Percentiles rank a stretch among this genome's conserved stretches.
Evolutionary conservation across 2,113 vertebrate genomes (phyloP).

Genomic region (Tetrao urogallus): DNA sequence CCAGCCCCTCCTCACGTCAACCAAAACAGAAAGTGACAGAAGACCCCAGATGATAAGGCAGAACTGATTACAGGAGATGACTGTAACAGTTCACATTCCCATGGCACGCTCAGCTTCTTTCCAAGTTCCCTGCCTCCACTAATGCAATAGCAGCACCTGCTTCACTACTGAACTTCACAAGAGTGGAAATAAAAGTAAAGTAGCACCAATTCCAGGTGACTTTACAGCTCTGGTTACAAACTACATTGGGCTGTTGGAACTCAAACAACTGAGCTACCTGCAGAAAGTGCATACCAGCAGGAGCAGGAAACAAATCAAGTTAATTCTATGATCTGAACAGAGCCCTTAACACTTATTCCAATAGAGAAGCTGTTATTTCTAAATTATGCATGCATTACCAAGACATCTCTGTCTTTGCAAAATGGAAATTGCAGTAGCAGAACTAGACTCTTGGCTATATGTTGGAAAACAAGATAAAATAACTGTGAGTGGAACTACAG

Average conservation of each 20-base stretch:
- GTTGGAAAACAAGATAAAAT: slow-evolving; percentile 17
- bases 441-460: background rate
- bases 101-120: background rate
- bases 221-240: background rate
- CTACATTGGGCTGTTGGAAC: background rate
- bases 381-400: slow-evolving; percentile 9
- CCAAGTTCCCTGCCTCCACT: background rate
- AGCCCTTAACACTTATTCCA: background rate
- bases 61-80: background rate
- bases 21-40: background rate
- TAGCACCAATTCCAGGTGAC: background rate
- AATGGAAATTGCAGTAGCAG: background rate
- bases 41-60: background rate
- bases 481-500: background rate
- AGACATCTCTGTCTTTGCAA: background rate
- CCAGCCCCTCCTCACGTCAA: fast-evolving
- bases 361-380: background rate
- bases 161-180: background rate
- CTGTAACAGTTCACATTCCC: background rate
- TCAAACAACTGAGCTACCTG: background rate
- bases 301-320: background rate
- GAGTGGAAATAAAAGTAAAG: background rate
- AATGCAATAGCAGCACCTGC: background rate
- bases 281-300: background rate
- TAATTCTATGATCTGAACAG: background rate